Base-by-base conservation (phyloP, 2,888 invertebrate genomes). In the Allacma fusca region DNA sequence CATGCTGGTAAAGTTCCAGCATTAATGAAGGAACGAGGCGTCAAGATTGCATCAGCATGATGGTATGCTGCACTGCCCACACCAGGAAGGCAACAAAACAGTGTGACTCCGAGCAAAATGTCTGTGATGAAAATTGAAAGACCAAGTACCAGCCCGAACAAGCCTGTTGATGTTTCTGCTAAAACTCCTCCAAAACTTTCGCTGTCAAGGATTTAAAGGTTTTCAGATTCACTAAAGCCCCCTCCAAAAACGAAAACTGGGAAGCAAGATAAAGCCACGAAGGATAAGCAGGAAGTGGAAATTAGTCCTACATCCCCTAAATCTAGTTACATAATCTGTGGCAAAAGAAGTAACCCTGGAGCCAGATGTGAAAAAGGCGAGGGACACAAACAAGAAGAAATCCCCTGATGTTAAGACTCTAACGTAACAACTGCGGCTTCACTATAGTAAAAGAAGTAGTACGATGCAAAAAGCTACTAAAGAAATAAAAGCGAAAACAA, bases 1-100 rank as follows among this genome's bases (percentile, higher is more conserved):
- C 81, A 84, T 59, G 82, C 79, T 21, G 81, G 81, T 1, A 84
- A 83, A 78, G 83, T 83, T 13, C 83, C 83, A 0, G 81, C 82
- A 64, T 34, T 83, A 24, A 81, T 84, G 21, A 84, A 82, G 68
- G 83, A 83, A 76, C 59, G 84, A 75, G 81, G 83, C 34, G 81
- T 78, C 0, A 82, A 83, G 74, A 79, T 81, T 23, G 73, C 77
- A 19, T 43, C 40, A 13, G 57, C 67, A 13, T 68, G 77, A 72
- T 21, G 67, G 67, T 21, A 77, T 77, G 62, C 68, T 9, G 69
- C 44, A 4, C n/a, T 77, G 12, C 67, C 73, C 5, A 73, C 73
- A 21, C 73, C 77, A n/a, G 77, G 67, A 29, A 67, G 77, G 23
- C 73, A 77, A 29, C 57, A 73, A 34, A 67, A 72, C 16, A 69